Evolutionary conservation across 2,797 vertebrate species (phyloP).

Genomic region (Cyclura pinguis): DNA sequence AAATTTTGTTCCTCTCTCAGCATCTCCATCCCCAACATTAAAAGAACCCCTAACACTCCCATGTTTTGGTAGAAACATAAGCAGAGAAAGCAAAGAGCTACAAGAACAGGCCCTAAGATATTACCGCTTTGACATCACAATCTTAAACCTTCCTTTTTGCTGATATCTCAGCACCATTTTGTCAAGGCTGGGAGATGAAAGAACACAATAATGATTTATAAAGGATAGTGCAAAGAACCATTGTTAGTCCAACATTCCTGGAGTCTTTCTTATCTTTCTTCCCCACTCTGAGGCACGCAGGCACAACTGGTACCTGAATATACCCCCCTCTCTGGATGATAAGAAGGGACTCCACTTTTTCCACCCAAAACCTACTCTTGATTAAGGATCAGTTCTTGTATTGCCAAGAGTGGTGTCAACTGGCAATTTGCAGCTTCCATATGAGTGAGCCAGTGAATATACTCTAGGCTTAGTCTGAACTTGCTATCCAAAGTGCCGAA

Average conservation of each 20-base stretch:
- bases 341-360: background rate
- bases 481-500: no score
- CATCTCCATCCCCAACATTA: fast-evolving
- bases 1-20: background rate
- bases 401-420: background rate
- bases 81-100: background rate
- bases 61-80: background rate
- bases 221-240: background rate
- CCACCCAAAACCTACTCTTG: background rate
- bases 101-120: no score
- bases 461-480: no score
- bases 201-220: background rate
- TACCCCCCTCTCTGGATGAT: no score
- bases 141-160: background rate
- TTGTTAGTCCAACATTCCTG: background rate
- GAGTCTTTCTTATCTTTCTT: background rate
- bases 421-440: no score
- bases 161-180: fast-evolving
- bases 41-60: background rate
- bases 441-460: no score
- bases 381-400: background rate
- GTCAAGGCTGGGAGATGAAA: background rate
- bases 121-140: background rate
- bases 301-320: no score
- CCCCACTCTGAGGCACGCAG: no score